Evolutionary conservation across 2,797 vertebrate species (phyloP).

Genomic region (Malacoraja senta): DNA sequence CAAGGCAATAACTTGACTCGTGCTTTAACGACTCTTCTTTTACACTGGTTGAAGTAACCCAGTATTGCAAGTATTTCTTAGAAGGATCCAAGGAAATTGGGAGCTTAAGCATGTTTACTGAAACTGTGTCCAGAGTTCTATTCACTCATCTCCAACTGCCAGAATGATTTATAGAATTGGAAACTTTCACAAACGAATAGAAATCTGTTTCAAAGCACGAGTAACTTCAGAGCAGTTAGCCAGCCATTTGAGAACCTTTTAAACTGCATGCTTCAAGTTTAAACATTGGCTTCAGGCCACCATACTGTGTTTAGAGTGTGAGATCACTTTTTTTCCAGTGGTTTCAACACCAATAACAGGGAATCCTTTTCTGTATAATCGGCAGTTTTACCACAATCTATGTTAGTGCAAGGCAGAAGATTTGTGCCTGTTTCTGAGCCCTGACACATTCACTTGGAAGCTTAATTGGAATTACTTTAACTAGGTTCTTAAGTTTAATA

Average conservation of each 20-base stretch:
- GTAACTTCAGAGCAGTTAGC: neutral
- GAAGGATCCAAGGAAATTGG: neutral
- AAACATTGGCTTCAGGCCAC: neutral
- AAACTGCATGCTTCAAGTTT: conserved; percentile 19
- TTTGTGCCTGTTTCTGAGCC: neutral
- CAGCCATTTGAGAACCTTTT: neutral
- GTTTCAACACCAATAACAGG: neutral
- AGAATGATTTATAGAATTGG: conserved; percentile 12
- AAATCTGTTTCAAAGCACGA: neutral
- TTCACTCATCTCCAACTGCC: neutral
- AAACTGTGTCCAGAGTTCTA: neutral
- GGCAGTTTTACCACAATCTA: neutral
- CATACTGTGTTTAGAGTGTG: neutral
- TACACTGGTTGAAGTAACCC: neutral
- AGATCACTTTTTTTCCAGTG: neutral
- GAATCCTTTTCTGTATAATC: neutral
- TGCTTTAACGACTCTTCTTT: neutral
- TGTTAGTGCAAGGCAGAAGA: neutral
- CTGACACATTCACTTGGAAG: neutral
- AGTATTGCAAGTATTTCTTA: neutral
- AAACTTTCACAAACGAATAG: neutral
- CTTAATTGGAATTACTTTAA: neutral
- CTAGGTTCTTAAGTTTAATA: neutral
- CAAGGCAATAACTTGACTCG: neutral
- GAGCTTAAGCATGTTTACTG: neutral